Conservation (phyloP, 2,888 invertebrate genomes). For the Mantis religiosa region DNA sequence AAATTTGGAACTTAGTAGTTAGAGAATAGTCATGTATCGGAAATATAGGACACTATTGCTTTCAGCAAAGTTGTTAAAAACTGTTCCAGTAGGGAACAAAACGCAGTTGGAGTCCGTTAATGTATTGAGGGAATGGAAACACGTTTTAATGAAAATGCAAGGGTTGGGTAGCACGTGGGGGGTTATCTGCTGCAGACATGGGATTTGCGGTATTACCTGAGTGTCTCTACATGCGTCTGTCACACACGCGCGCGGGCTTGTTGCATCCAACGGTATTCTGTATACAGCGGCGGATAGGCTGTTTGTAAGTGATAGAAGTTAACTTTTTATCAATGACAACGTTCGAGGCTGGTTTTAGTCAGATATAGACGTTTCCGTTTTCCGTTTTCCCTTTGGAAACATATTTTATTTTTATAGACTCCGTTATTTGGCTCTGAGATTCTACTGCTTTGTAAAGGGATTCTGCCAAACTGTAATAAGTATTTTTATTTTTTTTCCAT, state of each 20-base stretch:
- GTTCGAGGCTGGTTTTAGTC: too few relatives aligned
- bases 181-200: neutral
- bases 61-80: neutral
- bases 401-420: too few relatives aligned
- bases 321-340: too few relatives aligned
- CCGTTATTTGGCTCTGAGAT: too few relatives aligned
- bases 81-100: neutral
- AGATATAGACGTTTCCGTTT: too few relatives aligned
- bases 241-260: neutral
- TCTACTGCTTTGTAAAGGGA: too few relatives aligned
- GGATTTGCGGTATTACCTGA: slow-evolving; percentile 12
- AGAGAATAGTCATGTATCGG: too few relatives aligned
- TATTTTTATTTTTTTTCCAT: too few relatives aligned
- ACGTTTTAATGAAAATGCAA: neutral
- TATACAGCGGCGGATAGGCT: neutral
- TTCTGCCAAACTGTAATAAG: too few relatives aligned
- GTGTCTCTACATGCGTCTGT: neutral
- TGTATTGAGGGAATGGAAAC: neutral
- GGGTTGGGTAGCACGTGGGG: neutral
- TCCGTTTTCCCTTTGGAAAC: too few relatives aligned
- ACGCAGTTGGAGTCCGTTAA: neutral
- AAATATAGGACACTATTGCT: neutral
- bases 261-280: neutral
- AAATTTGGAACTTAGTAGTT: too few relatives aligned
- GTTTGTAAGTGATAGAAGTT: too few relatives aligned